Evolutionary conservation across 23 tunicate species (phyloP).

Genomic region (Halocynthia roretzi): DNA sequence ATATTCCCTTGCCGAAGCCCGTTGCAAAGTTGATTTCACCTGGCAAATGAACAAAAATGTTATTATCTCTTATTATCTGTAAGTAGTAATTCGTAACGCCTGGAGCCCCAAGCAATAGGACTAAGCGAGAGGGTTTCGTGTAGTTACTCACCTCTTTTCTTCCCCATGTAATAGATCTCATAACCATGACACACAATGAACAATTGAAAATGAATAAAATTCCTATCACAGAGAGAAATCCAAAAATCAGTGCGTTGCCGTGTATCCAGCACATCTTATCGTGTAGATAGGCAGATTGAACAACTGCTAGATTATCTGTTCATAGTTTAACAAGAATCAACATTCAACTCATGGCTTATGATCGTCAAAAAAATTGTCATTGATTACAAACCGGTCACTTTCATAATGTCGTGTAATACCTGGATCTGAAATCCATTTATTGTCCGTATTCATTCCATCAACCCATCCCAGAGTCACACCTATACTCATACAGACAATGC

Average conservation of each 20-base stretch:
- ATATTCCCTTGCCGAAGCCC: neutral
- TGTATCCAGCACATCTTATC: conserved; percentile 30
- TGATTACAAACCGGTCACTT: neutral
- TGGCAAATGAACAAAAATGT: neutral
- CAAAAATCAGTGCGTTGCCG: conserved; percentile 10
- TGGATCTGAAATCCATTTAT: conserved; percentile 10
- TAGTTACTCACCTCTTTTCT: conserved; percentile 7
- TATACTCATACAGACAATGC: conserved; percentile 6
- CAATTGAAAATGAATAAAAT: conserved; percentile 8
- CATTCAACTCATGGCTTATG: no score
- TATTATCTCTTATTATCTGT: no score
- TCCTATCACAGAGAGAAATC: conserved; percentile 21
- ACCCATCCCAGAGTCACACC: conserved; percentile 33
- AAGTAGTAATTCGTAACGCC: no score
- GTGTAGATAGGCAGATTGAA: conserved; percentile 19
- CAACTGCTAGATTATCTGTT: conserved; percentile 11
- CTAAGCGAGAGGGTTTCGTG: neutral
- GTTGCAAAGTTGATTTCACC: conserved; percentile 10
- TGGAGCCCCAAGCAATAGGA: no score
- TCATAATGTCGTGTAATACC: neutral
- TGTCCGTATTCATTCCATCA: neutral
- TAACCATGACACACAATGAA: conserved; percentile 11
- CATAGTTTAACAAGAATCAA: no score
- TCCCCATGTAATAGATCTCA: conserved; percentile 43
- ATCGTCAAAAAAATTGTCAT: neutral